Conservation (phyloP, 2,888 invertebrate genomes). For the Lepidochrysops patricia region DNA sequence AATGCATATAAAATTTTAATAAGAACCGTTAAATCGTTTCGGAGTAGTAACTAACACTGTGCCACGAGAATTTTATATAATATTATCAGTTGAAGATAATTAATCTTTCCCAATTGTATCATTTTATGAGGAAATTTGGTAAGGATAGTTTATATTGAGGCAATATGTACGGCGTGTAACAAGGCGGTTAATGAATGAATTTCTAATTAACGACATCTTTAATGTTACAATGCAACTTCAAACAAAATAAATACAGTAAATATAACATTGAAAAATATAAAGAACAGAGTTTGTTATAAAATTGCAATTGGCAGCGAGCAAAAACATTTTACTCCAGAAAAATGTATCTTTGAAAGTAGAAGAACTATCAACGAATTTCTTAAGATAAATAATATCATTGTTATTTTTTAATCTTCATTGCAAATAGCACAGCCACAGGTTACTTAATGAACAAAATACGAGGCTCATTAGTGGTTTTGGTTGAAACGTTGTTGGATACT, state of each 20-base stretch:
- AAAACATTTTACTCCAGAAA: neutral
- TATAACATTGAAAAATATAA: neutral
- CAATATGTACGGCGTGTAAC: too few species aligned
- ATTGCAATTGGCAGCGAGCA: neutral
- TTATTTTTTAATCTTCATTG: neutral
- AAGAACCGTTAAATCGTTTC: too few species aligned
- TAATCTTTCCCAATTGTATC: too few species aligned
- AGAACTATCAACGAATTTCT: neutral
- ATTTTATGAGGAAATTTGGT: too few species aligned
- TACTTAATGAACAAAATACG: constrained; percentile 20
- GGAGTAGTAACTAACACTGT: too few species aligned
- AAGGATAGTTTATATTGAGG: too few species aligned
- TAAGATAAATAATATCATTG: neutral
- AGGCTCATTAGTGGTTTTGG: constrained; percentile 19
- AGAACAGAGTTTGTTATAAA: neutral
- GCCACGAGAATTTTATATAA: too few species aligned
- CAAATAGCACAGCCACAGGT: neutral
- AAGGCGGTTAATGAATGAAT: too few species aligned
- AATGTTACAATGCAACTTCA: neutral
- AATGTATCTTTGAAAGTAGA: neutral
- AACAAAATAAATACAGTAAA: neutral
- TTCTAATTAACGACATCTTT: neutral
- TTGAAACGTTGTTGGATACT: constrained; percentile 24
- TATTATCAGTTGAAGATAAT: too few species aligned
- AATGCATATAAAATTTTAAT: too few species aligned